Percentiles rank a stretch among this genome's conserved stretches.
Conservation (phyloP, 2,113 vertebrate genomes). For the Plecturocebus donacophilus region DNA sequence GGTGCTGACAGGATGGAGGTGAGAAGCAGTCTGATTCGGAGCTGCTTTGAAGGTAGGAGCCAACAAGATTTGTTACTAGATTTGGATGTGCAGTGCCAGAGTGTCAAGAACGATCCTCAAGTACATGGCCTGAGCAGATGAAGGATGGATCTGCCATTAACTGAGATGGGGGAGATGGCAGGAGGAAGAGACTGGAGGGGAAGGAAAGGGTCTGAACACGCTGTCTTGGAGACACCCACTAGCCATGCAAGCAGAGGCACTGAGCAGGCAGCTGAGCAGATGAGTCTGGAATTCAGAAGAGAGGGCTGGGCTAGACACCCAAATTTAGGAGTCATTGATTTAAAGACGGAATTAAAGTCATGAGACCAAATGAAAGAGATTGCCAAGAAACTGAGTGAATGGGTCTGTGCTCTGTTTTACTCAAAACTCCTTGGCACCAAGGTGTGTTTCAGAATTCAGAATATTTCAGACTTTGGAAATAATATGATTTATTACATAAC, state of each 20-base stretch:
- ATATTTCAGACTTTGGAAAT: conserved; percentile 2
- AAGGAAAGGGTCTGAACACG: not conserved
- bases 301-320: not conserved
- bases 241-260: not conserved
- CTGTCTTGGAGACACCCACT: not conserved
- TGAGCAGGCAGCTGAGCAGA: not conserved
- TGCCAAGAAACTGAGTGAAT: not conserved
- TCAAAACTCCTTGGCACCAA: not conserved
- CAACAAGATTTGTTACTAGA: not conserved
- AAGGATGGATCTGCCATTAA: not conserved
- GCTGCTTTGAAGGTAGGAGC: not conserved
- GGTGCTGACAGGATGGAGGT: not conserved
- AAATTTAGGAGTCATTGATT: not conserved
- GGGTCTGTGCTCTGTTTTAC: not conserved
- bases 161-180: not conserved
- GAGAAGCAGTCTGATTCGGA: not conserved
- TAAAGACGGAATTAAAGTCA: not conserved
- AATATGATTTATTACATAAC: not conserved
- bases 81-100: not conserved
- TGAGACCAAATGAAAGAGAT: not conserved
- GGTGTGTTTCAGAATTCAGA: conserved; percentile 8
- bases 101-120: not conserved
- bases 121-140: not conserved
- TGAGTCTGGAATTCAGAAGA: not conserved
- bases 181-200: not conserved